These are phyloP conservation scores for Threskiornis aethiopicus DNA, from an alignment of 2,797 vertebrate species.

Conservation along the genomic window DNA sequence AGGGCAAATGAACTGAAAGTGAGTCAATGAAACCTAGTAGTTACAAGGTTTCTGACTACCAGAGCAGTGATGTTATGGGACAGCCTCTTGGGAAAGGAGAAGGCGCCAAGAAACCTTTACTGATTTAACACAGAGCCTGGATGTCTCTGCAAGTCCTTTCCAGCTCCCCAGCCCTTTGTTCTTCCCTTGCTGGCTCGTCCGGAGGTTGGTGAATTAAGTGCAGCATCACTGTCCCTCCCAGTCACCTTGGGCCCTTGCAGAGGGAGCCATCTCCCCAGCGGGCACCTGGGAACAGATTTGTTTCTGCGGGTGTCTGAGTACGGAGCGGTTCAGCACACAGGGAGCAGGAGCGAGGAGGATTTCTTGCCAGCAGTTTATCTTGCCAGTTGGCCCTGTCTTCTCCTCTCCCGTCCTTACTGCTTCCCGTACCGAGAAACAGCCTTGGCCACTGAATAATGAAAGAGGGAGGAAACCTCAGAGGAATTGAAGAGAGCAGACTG, in stretches of 20 bases:
- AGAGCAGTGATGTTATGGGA: neutral
- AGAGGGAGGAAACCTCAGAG: neutral
- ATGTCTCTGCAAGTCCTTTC: neutral
- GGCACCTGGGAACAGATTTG: neutral
- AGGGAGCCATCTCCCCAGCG: neutral
- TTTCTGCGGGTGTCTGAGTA: neutral
- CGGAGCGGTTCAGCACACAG: neutral
- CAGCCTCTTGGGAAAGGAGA: neutral
- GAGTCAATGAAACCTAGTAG: neutral
- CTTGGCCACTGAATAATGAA: neutral
- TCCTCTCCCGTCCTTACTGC: neutral
- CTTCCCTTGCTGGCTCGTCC: neutral
- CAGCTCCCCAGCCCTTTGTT: neutral
- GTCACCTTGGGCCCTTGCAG: neutral
- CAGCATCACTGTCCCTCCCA: neutral
- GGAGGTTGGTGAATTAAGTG: neutral
- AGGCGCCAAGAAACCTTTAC: neutral
- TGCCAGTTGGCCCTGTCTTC: neutral
- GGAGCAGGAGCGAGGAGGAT: neutral
- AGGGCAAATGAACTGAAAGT: neutral
- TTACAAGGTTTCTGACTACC: neutral
- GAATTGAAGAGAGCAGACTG: neutral
- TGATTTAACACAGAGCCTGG: neutral
- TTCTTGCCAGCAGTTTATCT: neutral
- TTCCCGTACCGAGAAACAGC: neutral